A percentile compares a stretch with the other conserved stretches of the same genome.
These are phyloP conservation scores for Telenomus remus DNA, from an alignment of 1,140 invertebrate species.

Conservation along the genomic window DNA sequence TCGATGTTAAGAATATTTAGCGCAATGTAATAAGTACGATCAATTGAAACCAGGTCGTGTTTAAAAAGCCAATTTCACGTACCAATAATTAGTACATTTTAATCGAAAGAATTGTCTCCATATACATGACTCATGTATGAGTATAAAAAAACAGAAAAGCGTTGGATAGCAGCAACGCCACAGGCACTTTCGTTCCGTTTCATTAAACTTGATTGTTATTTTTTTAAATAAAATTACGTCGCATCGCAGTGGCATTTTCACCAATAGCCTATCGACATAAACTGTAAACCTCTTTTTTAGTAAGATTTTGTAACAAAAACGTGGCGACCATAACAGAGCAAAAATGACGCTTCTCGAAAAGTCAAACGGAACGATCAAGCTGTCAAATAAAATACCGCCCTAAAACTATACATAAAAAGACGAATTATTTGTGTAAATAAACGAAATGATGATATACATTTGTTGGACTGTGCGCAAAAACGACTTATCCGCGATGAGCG, in stretches of 20 bases:
- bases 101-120: conserved; percentile 37
- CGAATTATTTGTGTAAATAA: no score
- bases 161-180: conserved; percentile 10
- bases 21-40: conserved; percentile 28
- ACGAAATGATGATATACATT: no score
- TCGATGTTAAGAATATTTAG: conserved; percentile 37
- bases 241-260: background rate
- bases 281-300: no score
- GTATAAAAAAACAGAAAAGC: conserved; percentile 15
- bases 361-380: no score
- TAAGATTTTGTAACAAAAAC: no score
- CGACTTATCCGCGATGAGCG: no score
- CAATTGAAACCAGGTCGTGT: conserved; percentile 17
- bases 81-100: conserved; percentile 42
- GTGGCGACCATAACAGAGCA: no score
- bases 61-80: conserved; percentile 51
- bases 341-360: no score
- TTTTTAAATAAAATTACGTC: conserved; percentile 9
- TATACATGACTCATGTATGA: conserved; percentile 31
- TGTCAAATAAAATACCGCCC: no score
- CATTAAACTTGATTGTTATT: conserved; percentile 21
- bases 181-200: conserved; percentile 32
- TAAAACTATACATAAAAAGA: no score
- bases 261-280: no score
- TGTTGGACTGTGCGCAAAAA: no score